phyloP scores from a whole-genome alignment of 2,113 vertebrate genomes.

The Austrofundulus limnaeus region DNA sequence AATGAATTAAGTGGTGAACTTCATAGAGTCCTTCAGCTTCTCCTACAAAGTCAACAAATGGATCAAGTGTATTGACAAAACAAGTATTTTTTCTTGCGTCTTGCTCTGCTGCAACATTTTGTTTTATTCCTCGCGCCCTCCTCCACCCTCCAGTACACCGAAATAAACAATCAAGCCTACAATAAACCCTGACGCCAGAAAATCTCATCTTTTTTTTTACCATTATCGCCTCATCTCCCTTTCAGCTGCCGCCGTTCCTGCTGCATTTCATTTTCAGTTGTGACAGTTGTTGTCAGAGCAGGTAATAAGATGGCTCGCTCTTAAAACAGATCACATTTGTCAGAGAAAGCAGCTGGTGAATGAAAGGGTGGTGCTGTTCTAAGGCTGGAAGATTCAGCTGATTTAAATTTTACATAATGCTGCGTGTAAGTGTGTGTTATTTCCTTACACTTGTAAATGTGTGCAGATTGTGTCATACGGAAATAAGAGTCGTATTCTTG shows the following conservation, averaged over 20 bases:
- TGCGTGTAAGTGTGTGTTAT: constrained; percentile 11
- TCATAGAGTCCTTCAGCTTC: not conserved
- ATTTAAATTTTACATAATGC: constrained; percentile 17
- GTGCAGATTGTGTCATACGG: constrained; percentile 21
- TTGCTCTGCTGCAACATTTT: not conserved
- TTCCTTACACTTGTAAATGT: constrained; percentile 31
- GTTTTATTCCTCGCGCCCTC: constrained; percentile 3
- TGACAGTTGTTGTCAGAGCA: constrained; percentile 36
- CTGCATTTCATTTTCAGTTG: constrained; percentile 56
- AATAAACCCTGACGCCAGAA: constrained; percentile 5
- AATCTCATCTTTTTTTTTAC: constrained; percentile 54
- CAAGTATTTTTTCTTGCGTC: not conserved
- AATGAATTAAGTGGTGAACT: constrained; percentile 18
- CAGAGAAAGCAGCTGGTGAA: constrained; percentile 39
- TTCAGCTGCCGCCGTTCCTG: constrained; percentile 36
- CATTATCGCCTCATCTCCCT: constrained; percentile 54
- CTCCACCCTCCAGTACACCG: constrained; percentile 16
- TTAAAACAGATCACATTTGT: constrained; percentile 45
- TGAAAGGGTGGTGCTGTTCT: constrained; percentile 5
- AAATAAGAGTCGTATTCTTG: constrained; percentile 42
- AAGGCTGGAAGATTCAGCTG: constrained; percentile 23
- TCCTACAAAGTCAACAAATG: not conserved
- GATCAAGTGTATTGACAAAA: not conserved
- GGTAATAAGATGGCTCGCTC: constrained; percentile 42
- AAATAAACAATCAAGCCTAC: constrained; percentile 11